Evolutionary conservation across 2,888 invertebrate genomes (phyloP).

Genomic region (Hirtodrosophila duncani): DNA sequence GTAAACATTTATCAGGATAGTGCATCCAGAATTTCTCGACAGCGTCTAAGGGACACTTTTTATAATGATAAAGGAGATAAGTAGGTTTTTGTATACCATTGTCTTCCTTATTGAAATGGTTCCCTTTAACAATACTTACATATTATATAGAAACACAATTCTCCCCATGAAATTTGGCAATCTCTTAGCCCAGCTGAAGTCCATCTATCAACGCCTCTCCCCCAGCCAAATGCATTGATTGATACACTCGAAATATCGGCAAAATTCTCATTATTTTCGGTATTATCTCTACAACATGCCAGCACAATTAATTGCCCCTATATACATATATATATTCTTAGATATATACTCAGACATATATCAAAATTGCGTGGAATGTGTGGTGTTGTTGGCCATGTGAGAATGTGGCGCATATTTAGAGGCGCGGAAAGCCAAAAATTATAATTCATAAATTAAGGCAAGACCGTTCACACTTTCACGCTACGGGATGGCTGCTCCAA

Average conservation of each 20-base stretch:
- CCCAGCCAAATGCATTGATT: slow-evolving; percentile 36
- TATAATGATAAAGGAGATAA: too few relatives aligned
- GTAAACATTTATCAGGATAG: too few relatives aligned
- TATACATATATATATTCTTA: too few relatives aligned
- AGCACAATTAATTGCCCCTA: slow-evolving; percentile 49
- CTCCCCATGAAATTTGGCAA: too few relatives aligned
- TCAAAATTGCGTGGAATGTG: slow-evolving; percentile 46
- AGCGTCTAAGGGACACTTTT: too few relatives aligned
- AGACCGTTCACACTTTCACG: slow-evolving; percentile 41
- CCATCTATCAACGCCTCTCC: slow-evolving; percentile 34
- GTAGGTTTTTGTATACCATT: too few relatives aligned
- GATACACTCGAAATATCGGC: slow-evolving; percentile 44
- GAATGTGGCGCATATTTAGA: not conserved
- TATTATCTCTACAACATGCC: slow-evolving; percentile 48
- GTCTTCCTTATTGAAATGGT: too few relatives aligned
- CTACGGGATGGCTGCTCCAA: slow-evolving; percentile 36
- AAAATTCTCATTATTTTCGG: slow-evolving; percentile 13
- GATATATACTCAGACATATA: too few relatives aligned
- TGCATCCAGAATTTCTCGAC: too few relatives aligned
- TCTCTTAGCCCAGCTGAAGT: too few relatives aligned
- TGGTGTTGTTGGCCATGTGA: slow-evolving; percentile 1
- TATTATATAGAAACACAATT: too few relatives aligned
- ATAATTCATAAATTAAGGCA: slow-evolving; percentile 63
- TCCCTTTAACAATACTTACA: too few relatives aligned
- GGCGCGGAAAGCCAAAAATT: slow-evolving; percentile 48